Evolutionary conservation across 2,888 invertebrate species (phyloP).

Genomic region (Drosophila fulvimacula): DNA sequence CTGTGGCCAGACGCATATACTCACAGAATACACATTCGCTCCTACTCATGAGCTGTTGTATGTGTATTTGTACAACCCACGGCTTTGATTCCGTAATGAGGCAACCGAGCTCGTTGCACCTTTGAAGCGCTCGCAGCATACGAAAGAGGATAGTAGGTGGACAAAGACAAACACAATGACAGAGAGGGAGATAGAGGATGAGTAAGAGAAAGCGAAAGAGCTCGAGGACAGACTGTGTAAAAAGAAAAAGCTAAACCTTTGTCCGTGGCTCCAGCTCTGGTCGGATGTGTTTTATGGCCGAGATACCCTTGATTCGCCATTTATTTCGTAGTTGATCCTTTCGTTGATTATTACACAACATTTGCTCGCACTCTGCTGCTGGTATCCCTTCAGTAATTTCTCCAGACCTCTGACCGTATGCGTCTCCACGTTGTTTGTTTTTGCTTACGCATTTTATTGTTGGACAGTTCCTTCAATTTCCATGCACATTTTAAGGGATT

Average conservation of each 20-base stretch:
- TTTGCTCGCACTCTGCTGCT: constrained; percentile 52
- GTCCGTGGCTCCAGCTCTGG: constrained; percentile 52
- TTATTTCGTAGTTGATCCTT: constrained; percentile 79
- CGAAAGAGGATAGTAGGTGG: constrained; percentile 8
- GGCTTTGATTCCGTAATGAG: constrained; percentile 79
- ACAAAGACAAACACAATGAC: constrained; percentile 12
- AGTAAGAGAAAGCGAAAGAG: constrained; percentile 7
- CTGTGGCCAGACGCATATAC: constrained; percentile 52
- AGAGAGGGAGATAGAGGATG: neutral
- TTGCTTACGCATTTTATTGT: constrained; percentile 71
- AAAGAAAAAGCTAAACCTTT: constrained; percentile 45
- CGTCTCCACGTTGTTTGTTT: constrained; percentile 50
- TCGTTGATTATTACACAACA: constrained; percentile 79
- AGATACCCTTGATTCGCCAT: constrained; percentile 78
- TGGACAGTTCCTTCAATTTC: constrained; percentile 63
- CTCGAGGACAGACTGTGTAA: constrained; percentile 13
- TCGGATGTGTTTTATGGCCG: constrained; percentile 74
- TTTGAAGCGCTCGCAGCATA: constrained; percentile 50
- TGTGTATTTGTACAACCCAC: constrained; percentile 53
- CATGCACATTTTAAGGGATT: constrained; percentile 78
- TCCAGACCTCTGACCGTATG: constrained; percentile 72
- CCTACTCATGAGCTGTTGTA: constrained; percentile 6
- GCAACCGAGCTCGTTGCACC: constrained; percentile 65
- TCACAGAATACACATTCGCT: constrained; percentile 5
- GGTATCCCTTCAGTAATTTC: constrained; percentile 59